These are phyloP conservation scores for Bubo bubo DNA, from an alignment of 2,113 vertebrate species.

Conservation along the genomic window DNA sequence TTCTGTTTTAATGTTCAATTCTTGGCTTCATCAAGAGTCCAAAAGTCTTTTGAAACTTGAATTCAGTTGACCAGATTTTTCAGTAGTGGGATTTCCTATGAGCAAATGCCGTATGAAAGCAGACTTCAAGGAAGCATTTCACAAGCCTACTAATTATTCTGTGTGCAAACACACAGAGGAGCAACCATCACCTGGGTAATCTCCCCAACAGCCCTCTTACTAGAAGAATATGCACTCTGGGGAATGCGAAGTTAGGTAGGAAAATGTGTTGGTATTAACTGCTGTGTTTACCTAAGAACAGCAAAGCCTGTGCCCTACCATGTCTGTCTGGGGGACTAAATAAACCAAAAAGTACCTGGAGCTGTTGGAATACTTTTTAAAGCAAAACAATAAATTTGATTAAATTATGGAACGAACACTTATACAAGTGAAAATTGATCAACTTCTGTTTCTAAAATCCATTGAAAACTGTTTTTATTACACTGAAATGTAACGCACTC, in stretches of 20 bases:
- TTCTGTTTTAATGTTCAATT: neutral
- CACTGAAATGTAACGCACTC: neutral
- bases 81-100: neutral
- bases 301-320: neutral
- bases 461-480: neutral
- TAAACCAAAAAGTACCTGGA: neutral
- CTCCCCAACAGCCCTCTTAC: neutral
- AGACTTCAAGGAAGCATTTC: neutral
- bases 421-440: neutral
- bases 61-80: neutral
- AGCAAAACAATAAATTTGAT: neutral
- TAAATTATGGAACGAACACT: neutral
- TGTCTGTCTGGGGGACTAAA: neutral
- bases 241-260: neutral
- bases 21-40: neutral
- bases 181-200: neutral
- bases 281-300: neutral
- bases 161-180: neutral
- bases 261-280: neutral
- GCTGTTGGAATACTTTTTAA: neutral
- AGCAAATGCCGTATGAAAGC: neutral
- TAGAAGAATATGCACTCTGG: neutral
- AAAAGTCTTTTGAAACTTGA: neutral
- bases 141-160: neutral
- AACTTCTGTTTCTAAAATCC: neutral